Evolutionary conservation across 2,113 vertebrate genomes (phyloP), one percentile per base, ranked within the genome.

Genomic region (Caranx ignobilis): DNA sequence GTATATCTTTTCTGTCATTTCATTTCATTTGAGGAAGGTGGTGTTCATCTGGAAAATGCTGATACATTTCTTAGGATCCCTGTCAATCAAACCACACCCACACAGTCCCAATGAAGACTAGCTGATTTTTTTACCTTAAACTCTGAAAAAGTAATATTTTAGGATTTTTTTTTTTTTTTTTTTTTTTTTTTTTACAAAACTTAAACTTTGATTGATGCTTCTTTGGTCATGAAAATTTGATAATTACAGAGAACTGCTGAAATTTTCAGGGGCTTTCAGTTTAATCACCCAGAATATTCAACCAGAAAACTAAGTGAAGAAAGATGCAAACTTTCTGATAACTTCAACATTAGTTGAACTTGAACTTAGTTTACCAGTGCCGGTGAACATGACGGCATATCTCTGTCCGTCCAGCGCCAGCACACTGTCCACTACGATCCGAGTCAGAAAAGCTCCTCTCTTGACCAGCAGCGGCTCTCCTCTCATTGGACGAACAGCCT

Each of bases 321-420:
- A 54, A 21, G 26, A 45, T 4, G 12, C 12, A 19, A 5, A 34
- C 18, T 21, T 32, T 65, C n/a, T 48, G 11, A 75, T 10, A 32
- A 32, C 16, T 2, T 16, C 11, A 35, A 18, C 11, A 66, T 56
- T 34, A 19, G 9, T 21, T 50, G 16, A 56, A 8, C 26, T 35
- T 41, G 13, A 3, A 8, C 43, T 11, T 39, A 16, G 32, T 60
- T 82, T 84, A 95, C 95, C 95, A 57, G 96, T 95, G 87, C 95
- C 96, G 26, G 93, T 88, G 84, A 96, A 97, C 91, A 96, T 94
- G 62, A 96, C 91, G 0, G 81, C 59, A 2, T 94, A 77, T 0
- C 5, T 79, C 69, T 92, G 45, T 50, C 93, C 82, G 1, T 96
- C 90, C 18, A 94, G 90, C 18, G 91, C 90, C 41, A 61, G 11